These are phyloP conservation scores for Tetrax tetrax DNA, from an alignment of 2,113 vertebrate genomes.

Conservation along the genomic window DNA sequence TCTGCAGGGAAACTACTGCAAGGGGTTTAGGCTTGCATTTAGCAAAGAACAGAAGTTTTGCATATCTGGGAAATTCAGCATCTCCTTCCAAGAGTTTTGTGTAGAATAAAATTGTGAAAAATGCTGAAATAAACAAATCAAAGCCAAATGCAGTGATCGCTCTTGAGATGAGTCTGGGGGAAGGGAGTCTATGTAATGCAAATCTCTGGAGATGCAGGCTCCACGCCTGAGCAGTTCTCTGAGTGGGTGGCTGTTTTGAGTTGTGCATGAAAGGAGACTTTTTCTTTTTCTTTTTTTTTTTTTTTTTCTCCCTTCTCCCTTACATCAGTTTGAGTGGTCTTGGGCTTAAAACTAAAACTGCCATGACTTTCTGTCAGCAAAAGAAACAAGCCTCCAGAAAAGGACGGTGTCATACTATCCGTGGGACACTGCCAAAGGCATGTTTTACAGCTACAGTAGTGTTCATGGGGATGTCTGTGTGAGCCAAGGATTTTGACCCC, in stretches of 20 bases:
- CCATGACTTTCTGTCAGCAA: not conserved
- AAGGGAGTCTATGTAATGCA: not conserved
- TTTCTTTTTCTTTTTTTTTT: no score
- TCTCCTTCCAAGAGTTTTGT: not conserved
- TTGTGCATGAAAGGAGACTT: not conserved
- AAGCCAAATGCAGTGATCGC: not conserved
- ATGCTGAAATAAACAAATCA: not conserved
- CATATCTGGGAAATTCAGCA: not conserved
- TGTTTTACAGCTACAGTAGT: not conserved
- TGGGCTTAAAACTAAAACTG: not conserved
- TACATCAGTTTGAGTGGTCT: not conserved
- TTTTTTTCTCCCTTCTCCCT: no score
- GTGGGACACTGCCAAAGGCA: not conserved
- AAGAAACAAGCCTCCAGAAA: not conserved
- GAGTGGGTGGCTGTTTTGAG: conserved; percentile 14
- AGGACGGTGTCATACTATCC: not conserved
- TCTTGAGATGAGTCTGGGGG: not conserved
- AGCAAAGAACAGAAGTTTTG: not conserved
- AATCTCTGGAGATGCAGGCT: not conserved
- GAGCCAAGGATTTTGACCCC: not conserved
- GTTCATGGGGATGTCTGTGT: not conserved
- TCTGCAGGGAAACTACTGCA: not conserved
- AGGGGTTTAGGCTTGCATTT: not conserved
- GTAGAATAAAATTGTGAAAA: not conserved
- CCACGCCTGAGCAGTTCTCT: not conserved